Conservation (phyloP, 2,888 invertebrate genomes). For the Anoplius nigerrimus region DNA sequence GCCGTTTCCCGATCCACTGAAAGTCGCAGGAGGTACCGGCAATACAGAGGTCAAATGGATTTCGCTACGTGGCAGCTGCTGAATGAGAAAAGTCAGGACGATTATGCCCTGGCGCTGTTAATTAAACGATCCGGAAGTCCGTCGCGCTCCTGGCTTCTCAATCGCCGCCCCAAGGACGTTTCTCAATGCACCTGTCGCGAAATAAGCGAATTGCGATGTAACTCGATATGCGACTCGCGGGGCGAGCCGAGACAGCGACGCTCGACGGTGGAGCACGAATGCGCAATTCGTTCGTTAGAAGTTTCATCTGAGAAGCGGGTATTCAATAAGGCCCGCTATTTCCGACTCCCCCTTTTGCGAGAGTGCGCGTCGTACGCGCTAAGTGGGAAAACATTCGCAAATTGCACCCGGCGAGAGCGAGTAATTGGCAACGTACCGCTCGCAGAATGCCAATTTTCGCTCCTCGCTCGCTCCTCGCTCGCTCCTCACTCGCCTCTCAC, state of each 20-base stretch:
- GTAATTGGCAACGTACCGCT: no score
- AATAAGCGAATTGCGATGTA: no score
- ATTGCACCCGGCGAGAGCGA: no score
- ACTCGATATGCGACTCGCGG: no score
- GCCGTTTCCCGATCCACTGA: not conserved
- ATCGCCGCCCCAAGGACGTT: no score
- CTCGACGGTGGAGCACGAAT: slow-evolving; percentile 21
- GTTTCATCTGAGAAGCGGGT: no score
- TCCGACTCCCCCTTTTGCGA: not conserved
- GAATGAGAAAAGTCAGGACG: slow-evolving; percentile 7
- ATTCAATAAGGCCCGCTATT: not conserved
- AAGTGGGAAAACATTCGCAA: no score
- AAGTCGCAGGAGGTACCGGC: not conserved
- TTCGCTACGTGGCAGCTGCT: slow-evolving; percentile 14
- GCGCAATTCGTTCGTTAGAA: not conserved
- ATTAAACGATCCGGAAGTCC: no score
- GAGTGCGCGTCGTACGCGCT: slow-evolving; percentile 1
- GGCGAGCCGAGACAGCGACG: slow-evolving; percentile 7
- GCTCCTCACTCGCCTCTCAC: not conserved
- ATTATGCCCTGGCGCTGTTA: slow-evolving; percentile 4
- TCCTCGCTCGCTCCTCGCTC: not conserved
- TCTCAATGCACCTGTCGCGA: no score
- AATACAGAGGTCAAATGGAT: not conserved
- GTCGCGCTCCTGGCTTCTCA: no score
- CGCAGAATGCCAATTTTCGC: no score